Evolutionary conservation across 2,797 vertebrate species (phyloP), one percentile per base, ranked within the genome.

Genomic region (Eulemur coronatus): DNA sequence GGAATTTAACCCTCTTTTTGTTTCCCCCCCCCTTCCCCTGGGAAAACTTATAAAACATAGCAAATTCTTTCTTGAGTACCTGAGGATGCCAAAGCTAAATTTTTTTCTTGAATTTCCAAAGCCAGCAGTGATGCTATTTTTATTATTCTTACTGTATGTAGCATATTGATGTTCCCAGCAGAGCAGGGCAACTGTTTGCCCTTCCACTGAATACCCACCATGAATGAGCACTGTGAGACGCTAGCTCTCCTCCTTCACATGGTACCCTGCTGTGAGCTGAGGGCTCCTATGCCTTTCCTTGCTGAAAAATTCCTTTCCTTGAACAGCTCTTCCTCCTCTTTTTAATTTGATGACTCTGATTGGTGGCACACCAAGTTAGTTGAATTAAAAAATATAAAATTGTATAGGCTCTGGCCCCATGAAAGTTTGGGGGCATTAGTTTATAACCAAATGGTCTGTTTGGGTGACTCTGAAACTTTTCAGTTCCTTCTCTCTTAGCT

Each of bases 61-160:
- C 79, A 17, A 35, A 2, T 78, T 57, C 46, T 73, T 92, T 94
- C 48, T 61, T 78, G 46, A 41, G 84, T 88, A 43, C 1, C 69
- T 69, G 35, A 70, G 30, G 0, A 52, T 57, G 22, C 57, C 41
- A 38, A 96, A 73, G 6, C 28, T 50, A 15, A 20, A 33, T 67
- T 52, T 65, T n/a, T 43, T n/a, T 2, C 76, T 88, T 94, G 69
- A 5, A 50, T 59, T 78, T 89, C 65, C 63, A 78, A 89, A 79
- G 46, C n/a, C 2, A 76, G 33, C 26, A 59, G 3, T 33, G 65
- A 59, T 50, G 22, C 13, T 43, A 10, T 43, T 59, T 70, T 43
- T 38, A 70, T 78, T 92, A n/a, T 13, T 33, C 24, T 46, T 20
- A 8, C 4, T 14, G 22, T 48, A 24, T 35, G 4, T 12, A 33